Evolutionary conservation across 2,113 vertebrate species (phyloP), one percentile per base, ranked within the genome.

Genomic region (Oreochromis niloticus): DNA sequence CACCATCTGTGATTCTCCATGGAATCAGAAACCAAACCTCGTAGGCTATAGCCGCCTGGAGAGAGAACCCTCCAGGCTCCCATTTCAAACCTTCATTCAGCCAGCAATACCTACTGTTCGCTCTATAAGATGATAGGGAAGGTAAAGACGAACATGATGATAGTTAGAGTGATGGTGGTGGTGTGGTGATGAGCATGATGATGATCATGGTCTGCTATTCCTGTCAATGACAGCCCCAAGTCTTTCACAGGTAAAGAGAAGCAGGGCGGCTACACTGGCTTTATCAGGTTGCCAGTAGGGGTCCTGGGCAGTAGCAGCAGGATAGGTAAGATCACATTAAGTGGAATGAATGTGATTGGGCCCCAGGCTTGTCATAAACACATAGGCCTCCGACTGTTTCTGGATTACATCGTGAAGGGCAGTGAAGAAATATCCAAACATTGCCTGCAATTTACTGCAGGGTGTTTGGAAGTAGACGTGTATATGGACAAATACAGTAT

Each of bases 311-410:
- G 87, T 19, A 78, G 88, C 88, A 85, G 93, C 85, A 36, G 89
- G 84, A 88, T 39, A 78, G 55, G 82, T 88, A 86, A 95, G 94
- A 95, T 93, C 92, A 95, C 93, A 94, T 96, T 92, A 94, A 88
- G 90, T 91, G 92, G 94, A 93, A 94, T 92, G 92, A 95, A 95
- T 91, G 94, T 93, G 93, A 95, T 95, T 91, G 93, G 82, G 84
- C 90, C 39, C 22, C 66, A 27, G 87, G 85, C 43, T 92, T 82
- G 90, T 90, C 91, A 91, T 93, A 91, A 91, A 78, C 82, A 73
- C 91, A 89, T 17, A 73, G 82, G 86, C 88, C 85, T 91, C 94
- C 81, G n/a, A 86, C 92, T 93, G 96, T 86, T 91, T 82, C 87
- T 85, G 92, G 93, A 95, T 96, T 92, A 94, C 93, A 93, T 89